A percentile compares a stretch with the other conserved stretches of the same genome.
Evolutionary conservation across 2,113 vertebrate species (phyloP).

Genomic region (Pluvialis apricaria): DNA sequence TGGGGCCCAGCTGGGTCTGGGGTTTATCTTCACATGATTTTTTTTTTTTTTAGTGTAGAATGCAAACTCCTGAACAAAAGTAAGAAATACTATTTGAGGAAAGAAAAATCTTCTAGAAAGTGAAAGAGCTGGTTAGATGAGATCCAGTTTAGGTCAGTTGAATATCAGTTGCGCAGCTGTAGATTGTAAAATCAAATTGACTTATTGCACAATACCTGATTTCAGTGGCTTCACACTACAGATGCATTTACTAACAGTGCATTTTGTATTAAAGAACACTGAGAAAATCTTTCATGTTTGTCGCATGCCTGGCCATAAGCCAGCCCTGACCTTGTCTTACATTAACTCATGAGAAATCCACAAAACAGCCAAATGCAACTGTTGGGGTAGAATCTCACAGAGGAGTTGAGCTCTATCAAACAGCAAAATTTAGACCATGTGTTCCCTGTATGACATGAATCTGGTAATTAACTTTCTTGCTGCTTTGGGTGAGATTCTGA

Average conservation of each 20-base stretch:
- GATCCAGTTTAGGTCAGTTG: not conserved
- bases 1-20: not conserved
- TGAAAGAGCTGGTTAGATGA: not conserved
- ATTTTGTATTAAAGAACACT: not conserved
- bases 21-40: not conserved
- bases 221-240: not conserved
- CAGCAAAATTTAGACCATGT: not conserved
- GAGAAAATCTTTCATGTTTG: not conserved
- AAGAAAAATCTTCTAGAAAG: not conserved
- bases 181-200: not conserved
- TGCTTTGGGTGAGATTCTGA: not conserved
- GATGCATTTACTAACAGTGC: not conserved
- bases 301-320: not conserved
- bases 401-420: not conserved
- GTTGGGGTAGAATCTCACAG: not conserved
- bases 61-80: not conserved
- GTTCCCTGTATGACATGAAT: not conserved
- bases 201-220: not conserved
- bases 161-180: not conserved
- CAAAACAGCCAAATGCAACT: not conserved
- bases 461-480: not conserved
- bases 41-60: not conserved
- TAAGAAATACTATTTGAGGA: not conserved
- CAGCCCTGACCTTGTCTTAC: not conserved
- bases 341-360: not conserved